Evolutionary conservation across 2,113 vertebrate species (phyloP), one percentile per base, ranked within the genome.

Genomic region (Eira barbara): DNA sequence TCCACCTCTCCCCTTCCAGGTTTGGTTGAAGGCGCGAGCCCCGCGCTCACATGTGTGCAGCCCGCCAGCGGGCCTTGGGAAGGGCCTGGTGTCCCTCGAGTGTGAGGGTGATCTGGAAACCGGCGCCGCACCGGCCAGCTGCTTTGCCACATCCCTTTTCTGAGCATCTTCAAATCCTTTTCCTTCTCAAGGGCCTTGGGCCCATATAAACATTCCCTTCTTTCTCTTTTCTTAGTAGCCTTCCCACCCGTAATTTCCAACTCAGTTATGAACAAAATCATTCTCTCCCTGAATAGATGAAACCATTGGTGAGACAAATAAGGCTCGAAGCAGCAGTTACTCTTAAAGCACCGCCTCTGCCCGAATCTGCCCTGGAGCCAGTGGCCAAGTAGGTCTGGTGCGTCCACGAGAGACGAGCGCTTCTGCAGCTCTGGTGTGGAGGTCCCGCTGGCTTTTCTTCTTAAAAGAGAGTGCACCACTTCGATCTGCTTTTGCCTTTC

Each of bases 291-390:
- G 2, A 2, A 34, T 97, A 96, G 5, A 82, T 92, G 71, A 92
- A 98, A 97, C 88, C 96, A 95, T 52, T 95, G 95, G 92, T 80
- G 95, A 96, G 89, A 97, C 83, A 97, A 91, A 91, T 89, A 94
- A 96, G 71, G 94, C 91, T 93, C 52, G 97, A 93, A 96, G 96
- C 95, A 91, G 82, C 95, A 79, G 69, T 96, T 78, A 57, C 92
- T 90, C 96, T 94, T 89, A 94, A 80, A 88, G 84, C 49, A 25
- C 55, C 96, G 63, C 57, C 67, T 94, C 94, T 88, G 94, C 39
- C 79, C 45, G 91, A 45, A 78, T 73, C 91, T 63, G 84, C 95
- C 92, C 94, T 92, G 95, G 93, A 98, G 65, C 97, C 83, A 87
- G 90, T 89, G 55, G 74, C 94, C 90, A 76, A 69, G 74, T 31